These are phyloP conservation scores for Rhinolophus sinicus DNA, from an alignment of 2,113 vertebrate genomes.

Conservation along the genomic window DNA sequence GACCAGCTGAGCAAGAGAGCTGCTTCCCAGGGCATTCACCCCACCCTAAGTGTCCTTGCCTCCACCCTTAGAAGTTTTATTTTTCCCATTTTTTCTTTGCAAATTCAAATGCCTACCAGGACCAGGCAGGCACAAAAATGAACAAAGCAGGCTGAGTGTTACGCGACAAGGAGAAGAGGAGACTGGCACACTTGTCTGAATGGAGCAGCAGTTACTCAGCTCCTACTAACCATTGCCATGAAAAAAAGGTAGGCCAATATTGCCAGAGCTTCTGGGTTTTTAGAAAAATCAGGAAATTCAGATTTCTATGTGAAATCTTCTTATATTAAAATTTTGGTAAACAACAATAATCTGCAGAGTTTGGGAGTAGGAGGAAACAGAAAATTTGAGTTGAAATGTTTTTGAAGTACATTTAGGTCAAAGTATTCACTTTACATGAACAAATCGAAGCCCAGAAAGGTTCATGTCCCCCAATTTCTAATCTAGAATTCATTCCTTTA, in stretches of 20 bases:
- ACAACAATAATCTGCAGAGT: slow-evolving; percentile 55
- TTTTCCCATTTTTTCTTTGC: neutral
- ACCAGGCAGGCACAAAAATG: neutral
- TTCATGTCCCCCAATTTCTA: neutral
- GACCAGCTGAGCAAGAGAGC: neutral
- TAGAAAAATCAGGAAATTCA: slow-evolving; percentile 6
- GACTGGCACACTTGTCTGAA: neutral
- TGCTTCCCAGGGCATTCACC: neutral
- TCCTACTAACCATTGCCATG: slow-evolving; percentile 5
- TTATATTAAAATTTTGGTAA: slow-evolving; percentile 61
- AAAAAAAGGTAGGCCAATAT: neutral
- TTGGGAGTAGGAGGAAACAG: slow-evolving; percentile 55
- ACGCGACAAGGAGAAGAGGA: neutral
- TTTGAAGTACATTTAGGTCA: slow-evolving; percentile 27
- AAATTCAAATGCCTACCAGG: neutral
- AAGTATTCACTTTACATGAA: slow-evolving; percentile 19
- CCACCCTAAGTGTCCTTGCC: neutral
- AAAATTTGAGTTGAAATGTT: slow-evolving; percentile 42
- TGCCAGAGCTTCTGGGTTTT: neutral
- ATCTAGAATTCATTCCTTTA: neutral
- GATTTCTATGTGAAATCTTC: slow-evolving; percentile 56
- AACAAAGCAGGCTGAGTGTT: neutral
- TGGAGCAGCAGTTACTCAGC: neutral
- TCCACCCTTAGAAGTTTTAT: neutral
- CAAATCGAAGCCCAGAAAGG: neutral